A percentile compares a stretch with the other conserved stretches of the same genome.
These are phyloP conservation scores for Ectobius pallidus DNA, from an alignment of 2,888 invertebrate genomes.

Conservation along the genomic window DNA sequence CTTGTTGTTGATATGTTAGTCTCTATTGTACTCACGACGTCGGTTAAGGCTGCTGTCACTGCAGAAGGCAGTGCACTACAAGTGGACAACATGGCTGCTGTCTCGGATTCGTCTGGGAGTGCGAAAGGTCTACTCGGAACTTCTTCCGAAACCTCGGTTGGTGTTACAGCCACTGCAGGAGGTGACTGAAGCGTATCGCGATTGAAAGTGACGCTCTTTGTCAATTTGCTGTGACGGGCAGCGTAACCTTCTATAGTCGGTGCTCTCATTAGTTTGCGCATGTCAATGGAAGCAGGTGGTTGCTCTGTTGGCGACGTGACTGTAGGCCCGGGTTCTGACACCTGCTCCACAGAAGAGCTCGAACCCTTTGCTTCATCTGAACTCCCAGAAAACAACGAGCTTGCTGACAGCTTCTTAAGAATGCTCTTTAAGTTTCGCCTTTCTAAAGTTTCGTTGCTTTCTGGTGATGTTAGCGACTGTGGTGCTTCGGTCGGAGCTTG, in stretches of 20 bases:
- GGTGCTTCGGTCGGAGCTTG: constrained; percentile 2
- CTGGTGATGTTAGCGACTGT: constrained; percentile 54
- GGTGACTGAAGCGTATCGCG: constrained; percentile 83
- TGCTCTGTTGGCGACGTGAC: background rate
- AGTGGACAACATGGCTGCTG: background rate
- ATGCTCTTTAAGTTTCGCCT: constrained; percentile 83
- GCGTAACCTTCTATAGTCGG: constrained; percentile 89
- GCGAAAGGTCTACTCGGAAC: background rate
- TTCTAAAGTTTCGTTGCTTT: constrained; percentile 83
- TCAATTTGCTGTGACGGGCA: constrained; percentile 83
- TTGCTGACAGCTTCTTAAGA: constrained; percentile 80
- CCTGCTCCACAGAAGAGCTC: background rate
- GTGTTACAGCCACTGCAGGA: constrained; percentile 55
- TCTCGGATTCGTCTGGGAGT: background rate
- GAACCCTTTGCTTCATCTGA: constrained; percentile 9
- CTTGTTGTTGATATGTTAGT: constrained; percentile 4
- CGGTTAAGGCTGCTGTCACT: background rate
- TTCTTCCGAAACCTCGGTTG: constrained; percentile 23
- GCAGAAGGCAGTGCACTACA: background rate
- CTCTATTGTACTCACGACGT: background rate
- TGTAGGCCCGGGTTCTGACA: background rate
- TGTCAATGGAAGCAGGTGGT: constrained; percentile 55
- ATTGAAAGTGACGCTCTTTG: constrained; percentile 89
- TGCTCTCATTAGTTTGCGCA: constrained; percentile 74
- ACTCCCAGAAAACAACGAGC: constrained; percentile 55